A percentile compares a stretch with the other conserved stretches of the same genome.
phyloP scores from a whole-genome alignment of 1,140 invertebrate genomes.

The Brachionus calyciflorus region DNA sequence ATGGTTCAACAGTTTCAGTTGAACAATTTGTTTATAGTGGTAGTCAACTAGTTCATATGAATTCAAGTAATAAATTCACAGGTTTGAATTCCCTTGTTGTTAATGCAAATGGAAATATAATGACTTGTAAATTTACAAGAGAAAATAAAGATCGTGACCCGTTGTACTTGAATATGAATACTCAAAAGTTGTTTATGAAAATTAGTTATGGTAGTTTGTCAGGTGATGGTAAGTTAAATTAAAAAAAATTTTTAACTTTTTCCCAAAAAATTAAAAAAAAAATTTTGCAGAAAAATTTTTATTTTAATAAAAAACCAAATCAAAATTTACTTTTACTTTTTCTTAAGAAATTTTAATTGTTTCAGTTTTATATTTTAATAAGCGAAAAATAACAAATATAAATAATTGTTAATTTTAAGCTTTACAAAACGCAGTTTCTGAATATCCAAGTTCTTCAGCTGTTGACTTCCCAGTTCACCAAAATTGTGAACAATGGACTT shows the following conservation, averaged over 20 bases:
- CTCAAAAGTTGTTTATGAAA: background rate
- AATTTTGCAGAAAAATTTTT: too few relatives aligned
- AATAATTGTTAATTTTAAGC: too few relatives aligned
- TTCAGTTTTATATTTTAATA: too few relatives aligned
- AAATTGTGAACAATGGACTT: slow-evolving; percentile 11
- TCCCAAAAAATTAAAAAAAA: background rate
- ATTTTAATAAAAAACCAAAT: too few relatives aligned
- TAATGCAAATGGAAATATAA: background rate
- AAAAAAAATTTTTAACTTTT: background rate
- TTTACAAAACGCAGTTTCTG: background rate
- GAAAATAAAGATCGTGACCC: background rate
- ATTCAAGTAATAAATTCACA: background rate
- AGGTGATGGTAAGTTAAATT: background rate
- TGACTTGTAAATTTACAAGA: background rate
- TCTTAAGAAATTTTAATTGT: too few relatives aligned
- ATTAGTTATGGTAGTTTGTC: background rate
- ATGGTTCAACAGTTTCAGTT: background rate
- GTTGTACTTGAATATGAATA: background rate
- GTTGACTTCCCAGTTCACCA: background rate
- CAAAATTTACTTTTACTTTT: too few relatives aligned
- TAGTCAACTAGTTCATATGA: background rate
- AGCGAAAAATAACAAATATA: too few relatives aligned
- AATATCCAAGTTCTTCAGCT: background rate
- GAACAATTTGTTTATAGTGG: background rate
- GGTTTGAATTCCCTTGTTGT: background rate